phyloP scores from a whole-genome alignment of 2,888 invertebrate genomes.

The Eilema griseolum region DNA sequence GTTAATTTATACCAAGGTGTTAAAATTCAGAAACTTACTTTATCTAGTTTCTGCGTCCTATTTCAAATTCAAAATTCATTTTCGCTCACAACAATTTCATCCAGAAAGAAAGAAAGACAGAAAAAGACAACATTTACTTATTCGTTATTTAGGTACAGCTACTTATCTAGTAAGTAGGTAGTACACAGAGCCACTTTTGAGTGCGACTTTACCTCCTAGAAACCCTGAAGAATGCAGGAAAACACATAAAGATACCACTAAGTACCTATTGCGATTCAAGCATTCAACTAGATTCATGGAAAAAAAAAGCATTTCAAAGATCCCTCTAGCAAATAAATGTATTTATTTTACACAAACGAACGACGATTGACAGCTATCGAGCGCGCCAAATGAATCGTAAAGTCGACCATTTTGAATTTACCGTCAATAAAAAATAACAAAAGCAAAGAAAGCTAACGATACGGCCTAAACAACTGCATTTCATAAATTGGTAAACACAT shows the following conservation, averaged over 20 bases:
- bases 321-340: slow-evolving; percentile 76
- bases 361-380: slow-evolving; percentile 79
- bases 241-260: background rate
- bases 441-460: slow-evolving; percentile 27
- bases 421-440: slow-evolving; percentile 36
- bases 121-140: no score
- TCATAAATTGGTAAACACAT: slow-evolving; percentile 65
- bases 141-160: no score
- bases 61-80: no score
- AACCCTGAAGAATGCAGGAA: background rate
- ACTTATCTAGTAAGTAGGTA: no score
- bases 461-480: slow-evolving; percentile 36
- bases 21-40: no score
- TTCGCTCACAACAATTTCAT: no score
- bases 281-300: slow-evolving; percentile 68
- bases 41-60: no score
- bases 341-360: slow-evolving; percentile 72
- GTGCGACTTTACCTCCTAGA: background rate
- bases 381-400: slow-evolving; percentile 73
- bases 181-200: no score
- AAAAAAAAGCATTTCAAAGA: slow-evolving; percentile 47
- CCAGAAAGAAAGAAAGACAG: no score
- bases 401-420: slow-evolving; percentile 48
- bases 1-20: no score
- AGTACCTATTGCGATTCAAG: background rate